Evolutionary conservation across 1,140 invertebrate species (phyloP).

Genomic region (Drosophila littoralis): DNA sequence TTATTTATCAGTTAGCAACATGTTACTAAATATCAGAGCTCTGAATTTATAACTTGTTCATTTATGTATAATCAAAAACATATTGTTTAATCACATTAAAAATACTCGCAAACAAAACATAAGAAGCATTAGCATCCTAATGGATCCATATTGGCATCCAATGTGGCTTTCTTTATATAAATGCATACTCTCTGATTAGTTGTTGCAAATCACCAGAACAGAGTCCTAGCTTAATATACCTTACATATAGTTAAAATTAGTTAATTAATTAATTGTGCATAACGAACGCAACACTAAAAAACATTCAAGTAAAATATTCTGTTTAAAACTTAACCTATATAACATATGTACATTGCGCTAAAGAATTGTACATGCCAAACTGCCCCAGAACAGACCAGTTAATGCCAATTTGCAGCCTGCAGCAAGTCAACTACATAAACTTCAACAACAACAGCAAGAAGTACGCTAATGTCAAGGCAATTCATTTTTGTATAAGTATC

Average conservation of each 20-base stretch:
- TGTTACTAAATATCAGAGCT: background rate
- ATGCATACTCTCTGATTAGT: conserved; percentile 17
- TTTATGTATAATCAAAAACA: background rate
- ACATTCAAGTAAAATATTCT: conserved; percentile 54
- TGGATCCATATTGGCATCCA: conserved; percentile 51
- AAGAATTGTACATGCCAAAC: conserved; percentile 45
- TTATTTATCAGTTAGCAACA: no score
- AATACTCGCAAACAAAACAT: conserved; percentile 43
- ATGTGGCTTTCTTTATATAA: conserved; percentile 21
- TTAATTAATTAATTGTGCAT: conserved; percentile 46
- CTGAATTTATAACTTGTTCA: background rate
- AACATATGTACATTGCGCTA: conserved; percentile 25
- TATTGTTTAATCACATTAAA: background rate
- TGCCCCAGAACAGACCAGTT: conserved; percentile 47
- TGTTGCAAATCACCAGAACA: conserved; percentile 28
- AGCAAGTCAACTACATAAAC: conserved; percentile 21
- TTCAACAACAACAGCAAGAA: conserved; percentile 35
- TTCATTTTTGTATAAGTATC: conserved; percentile 14
- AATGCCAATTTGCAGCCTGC: conserved; percentile 34
- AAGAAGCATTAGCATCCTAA: conserved; percentile 12
- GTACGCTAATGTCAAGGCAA: conserved; percentile 37
- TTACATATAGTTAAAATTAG: conserved; percentile 27
- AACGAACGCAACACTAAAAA: conserved; percentile 72
- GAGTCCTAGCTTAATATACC: conserved; percentile 29
- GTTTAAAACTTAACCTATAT: conserved; percentile 33